These are phyloP conservation scores for Myiotriccus ornatus DNA, from an alignment of 2,797 vertebrate genomes.

Conservation along the genomic window DNA sequence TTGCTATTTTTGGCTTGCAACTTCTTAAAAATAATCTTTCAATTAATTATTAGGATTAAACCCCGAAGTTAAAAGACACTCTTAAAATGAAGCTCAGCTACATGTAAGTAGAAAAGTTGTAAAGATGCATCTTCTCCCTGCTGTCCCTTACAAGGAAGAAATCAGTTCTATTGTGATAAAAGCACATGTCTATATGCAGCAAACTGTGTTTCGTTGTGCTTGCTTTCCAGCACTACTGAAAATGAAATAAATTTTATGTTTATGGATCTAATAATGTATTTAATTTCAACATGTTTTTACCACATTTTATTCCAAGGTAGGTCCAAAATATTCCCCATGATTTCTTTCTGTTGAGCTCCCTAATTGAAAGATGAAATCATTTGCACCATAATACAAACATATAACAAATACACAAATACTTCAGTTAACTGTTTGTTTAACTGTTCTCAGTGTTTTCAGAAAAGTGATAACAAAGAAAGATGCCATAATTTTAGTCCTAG, in stretches of 20 bases:
- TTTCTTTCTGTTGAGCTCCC: not conserved
- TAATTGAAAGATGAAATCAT: not conserved
- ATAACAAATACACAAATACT: not conserved
- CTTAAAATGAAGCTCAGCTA: not conserved
- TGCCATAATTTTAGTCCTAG: not conserved
- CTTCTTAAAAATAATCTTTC: not conserved
- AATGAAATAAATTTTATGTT: not conserved
- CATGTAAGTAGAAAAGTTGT: not conserved
- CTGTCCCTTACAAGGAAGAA: not conserved
- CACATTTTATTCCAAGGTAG: not conserved
- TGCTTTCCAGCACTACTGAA: not conserved
- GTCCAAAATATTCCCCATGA: not conserved
- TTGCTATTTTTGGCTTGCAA: not conserved
- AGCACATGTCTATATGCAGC: not conserved
- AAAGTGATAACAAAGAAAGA: not conserved
- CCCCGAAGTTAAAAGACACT: not conserved
- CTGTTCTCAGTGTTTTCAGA: not conserved
- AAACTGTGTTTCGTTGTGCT: not conserved
- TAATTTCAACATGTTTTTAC: not conserved
- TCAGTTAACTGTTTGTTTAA: not conserved
- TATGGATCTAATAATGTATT: not conserved
- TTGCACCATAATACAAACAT: not conserved
- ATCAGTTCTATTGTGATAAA: not conserved
- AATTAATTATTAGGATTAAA: not conserved
- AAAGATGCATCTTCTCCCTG: not conserved